phyloP scores from a whole-genome alignment of 2,888 invertebrate species.

The Aspidapion aeneum region DNA sequence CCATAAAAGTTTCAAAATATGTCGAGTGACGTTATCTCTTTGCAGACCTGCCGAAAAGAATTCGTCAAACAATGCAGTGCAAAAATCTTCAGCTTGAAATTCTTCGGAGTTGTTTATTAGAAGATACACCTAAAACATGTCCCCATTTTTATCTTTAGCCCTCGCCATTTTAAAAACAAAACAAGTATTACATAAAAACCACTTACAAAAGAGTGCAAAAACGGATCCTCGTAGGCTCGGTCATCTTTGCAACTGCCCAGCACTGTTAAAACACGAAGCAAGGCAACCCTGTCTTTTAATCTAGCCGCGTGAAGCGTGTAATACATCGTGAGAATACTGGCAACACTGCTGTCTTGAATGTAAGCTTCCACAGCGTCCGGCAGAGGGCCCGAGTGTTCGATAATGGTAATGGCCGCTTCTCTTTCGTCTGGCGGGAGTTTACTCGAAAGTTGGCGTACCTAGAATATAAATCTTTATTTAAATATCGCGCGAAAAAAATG shows the following conservation, averaged over 20 bases:
- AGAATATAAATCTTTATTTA: neutral
- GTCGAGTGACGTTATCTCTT: constrained; percentile 88
- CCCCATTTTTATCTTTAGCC: neutral
- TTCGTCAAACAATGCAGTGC: constrained; percentile 92
- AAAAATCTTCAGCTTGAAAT: constrained; percentile 91
- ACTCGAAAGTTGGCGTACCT: constrained; percentile 69
- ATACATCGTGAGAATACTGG: constrained; percentile 92
- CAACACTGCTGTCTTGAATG: constrained; percentile 86
- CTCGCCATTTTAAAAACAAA: neutral
- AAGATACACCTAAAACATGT: constrained; percentile 56
- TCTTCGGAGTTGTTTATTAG: constrained; percentile 89
- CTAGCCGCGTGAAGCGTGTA: constrained; percentile 88
- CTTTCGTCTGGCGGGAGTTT: constrained; percentile 91
- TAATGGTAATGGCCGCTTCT: constrained; percentile 88
- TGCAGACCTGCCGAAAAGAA: constrained; percentile 89
- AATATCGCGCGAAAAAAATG: neutral
- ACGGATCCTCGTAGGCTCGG: constrained; percentile 92
- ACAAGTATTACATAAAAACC: neutral
- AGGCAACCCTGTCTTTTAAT: constrained; percentile 73
- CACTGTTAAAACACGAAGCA: constrained; percentile 84
- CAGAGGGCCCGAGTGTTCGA: constrained; percentile 90
- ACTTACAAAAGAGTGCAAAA: constrained; percentile 81
- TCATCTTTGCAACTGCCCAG: constrained; percentile 89
- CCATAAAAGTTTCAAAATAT: constrained; percentile 83
- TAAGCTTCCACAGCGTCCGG: constrained; percentile 93